Percentiles rank a stretch among this genome's conserved stretches.
Conservation (phyloP, 2,888 invertebrate genomes). For the Sphecodes monilicornis region DNA sequence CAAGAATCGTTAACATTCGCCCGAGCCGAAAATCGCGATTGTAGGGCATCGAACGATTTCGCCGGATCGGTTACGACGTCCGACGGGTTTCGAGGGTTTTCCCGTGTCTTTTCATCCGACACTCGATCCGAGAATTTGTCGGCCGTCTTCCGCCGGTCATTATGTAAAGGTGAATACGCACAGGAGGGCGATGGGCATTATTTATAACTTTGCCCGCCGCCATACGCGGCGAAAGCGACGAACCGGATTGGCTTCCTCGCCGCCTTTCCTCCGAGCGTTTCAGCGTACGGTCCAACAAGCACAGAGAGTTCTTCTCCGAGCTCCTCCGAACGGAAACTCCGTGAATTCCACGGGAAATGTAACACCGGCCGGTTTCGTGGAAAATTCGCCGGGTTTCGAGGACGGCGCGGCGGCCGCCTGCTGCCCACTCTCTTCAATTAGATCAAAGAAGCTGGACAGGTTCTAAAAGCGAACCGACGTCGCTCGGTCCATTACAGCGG, state of each 20-base stretch:
- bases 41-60: conserved; percentile 34
- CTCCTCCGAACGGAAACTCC: background rate
- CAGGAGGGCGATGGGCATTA: conserved; percentile 63
- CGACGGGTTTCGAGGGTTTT: conserved; percentile 32
- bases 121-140: conserved; percentile 63
- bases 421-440: background rate
- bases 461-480: background rate
- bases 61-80: background rate
- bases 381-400: background rate
- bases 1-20: background rate
- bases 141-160: conserved; percentile 55
- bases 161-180: conserved; percentile 65
- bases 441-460: background rate
- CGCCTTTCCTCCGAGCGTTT: conserved; percentile 49
- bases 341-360: background rate
- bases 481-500: background rate
- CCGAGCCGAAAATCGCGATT: conserved; percentile 39
- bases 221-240: conserved; percentile 61
- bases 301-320: background rate
- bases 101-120: conserved; percentile 47
- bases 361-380: background rate
- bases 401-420: background rate
- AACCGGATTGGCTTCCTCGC: conserved; percentile 62
- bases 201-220: conserved; percentile 65
- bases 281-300: conserved; percentile 22